Percentiles rank a stretch among this genome's conserved stretches.
Conservation (phyloP, 1,140 invertebrate species). For the Ostrea edulis region DNA sequence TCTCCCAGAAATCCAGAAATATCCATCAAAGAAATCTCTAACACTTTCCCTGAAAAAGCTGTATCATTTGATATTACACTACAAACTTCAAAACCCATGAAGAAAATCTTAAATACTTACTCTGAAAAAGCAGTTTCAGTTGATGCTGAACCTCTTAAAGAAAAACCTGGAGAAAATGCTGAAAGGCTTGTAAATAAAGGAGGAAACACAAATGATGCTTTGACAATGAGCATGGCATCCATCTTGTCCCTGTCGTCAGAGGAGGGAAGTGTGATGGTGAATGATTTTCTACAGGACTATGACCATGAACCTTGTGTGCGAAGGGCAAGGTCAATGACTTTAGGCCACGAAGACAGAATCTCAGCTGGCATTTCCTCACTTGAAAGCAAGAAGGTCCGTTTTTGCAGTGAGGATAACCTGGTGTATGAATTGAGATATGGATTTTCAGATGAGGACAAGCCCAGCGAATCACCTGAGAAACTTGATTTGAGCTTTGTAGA, state of each 20-base stretch:
- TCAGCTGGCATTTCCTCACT: no score
- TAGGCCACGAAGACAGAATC: background rate
- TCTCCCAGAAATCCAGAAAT: background rate
- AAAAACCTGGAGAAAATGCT: no score
- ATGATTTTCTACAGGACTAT: background rate
- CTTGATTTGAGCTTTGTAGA: background rate
- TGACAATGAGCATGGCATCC: background rate
- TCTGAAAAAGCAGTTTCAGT: background rate
- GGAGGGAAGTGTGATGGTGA: background rate
- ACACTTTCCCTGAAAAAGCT: background rate
- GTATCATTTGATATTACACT: background rate
- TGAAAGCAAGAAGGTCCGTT: background rate
- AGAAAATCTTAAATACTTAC: background rate
- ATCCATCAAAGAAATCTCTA: background rate
- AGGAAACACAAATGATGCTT: background rate
- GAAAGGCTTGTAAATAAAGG: background rate
- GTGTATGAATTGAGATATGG: background rate
- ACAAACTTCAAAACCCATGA: background rate
- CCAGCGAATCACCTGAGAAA: background rate
- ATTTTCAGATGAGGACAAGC: constrained; percentile 14
- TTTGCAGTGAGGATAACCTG: background rate
- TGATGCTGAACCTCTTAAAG: background rate
- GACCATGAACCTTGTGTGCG: constrained; percentile 35
- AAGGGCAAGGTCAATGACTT: constrained; percentile 12
- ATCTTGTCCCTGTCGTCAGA: constrained; percentile 12